Evolutionary conservation across 2,888 invertebrate species (phyloP).

Genomic region (Drosophila trichaetosa): DNA sequence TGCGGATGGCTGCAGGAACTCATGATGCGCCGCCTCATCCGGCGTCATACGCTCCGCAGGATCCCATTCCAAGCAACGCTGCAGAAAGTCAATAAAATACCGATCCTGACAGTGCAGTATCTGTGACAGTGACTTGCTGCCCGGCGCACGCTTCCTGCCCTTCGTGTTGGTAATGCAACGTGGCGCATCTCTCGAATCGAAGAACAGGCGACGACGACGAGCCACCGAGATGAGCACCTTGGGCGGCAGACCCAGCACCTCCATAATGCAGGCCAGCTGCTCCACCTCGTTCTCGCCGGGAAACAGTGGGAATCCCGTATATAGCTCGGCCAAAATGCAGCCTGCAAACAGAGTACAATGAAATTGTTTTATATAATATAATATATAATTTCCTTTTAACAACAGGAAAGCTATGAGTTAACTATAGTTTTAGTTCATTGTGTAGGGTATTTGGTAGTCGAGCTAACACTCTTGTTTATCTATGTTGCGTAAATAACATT

Average conservation of each 20-base stretch:
- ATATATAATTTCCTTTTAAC: background rate
- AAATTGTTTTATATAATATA: background rate
- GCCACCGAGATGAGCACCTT: conserved; percentile 94
- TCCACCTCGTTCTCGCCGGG: conserved; percentile 99
- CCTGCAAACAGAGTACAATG: conserved; percentile 86
- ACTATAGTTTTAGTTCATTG: too few relatives aligned
- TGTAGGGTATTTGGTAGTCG: conserved; percentile 2
- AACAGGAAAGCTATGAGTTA: background rate
- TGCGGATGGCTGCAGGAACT: conserved; percentile 90
- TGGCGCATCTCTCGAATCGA: conserved; percentile 95
- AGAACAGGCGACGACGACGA: conserved; percentile 93
- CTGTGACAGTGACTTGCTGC: conserved; percentile 91
- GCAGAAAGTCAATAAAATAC: conserved; percentile 95
- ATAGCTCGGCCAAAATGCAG: conserved; percentile 97
- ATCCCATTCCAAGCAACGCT: conserved; percentile 97
- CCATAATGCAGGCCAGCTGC: conserved; percentile 98
- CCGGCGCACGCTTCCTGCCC: conserved; percentile 95
- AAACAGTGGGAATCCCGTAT: conserved; percentile 97
- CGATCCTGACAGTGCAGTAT: conserved; percentile 94
- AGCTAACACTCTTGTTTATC: background rate
- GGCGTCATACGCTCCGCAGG: conserved; percentile 95
- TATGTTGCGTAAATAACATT: conserved; percentile 9
- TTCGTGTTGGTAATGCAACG: conserved; percentile 96
- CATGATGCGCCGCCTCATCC: conserved; percentile 95
- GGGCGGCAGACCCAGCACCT: conserved; percentile 95